Evolutionary conservation across 2,797 vertebrate genomes (phyloP).

Genomic region (Silurus aristotelis): DNA sequence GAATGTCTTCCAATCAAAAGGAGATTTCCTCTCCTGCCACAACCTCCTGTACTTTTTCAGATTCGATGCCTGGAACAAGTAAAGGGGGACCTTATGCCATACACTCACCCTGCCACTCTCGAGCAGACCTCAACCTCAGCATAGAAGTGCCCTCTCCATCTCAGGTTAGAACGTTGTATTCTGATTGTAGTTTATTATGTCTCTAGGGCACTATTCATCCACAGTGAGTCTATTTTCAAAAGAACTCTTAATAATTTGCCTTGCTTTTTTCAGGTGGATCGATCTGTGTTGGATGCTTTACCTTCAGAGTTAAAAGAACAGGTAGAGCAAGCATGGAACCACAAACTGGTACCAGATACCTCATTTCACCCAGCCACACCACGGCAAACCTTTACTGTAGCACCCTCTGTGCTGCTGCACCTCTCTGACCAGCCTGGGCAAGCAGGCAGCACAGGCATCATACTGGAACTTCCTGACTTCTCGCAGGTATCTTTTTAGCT

Average conservation of each 20-base stretch:
- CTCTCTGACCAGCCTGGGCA: conserved; percentile 85
- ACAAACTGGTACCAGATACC: conserved; percentile 67
- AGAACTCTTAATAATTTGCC: neutral
- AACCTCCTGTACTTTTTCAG: conserved; percentile 44
- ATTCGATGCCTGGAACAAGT: conserved; percentile 76
- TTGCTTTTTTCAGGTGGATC: conserved; percentile 80
- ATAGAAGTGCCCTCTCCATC: conserved; percentile 95
- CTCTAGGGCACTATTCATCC: neutral
- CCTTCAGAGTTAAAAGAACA: conserved; percentile 89
- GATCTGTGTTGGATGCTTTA: conserved; percentile 89
- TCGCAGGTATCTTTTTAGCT: conserved; percentile 81
- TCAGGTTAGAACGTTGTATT: conserved; percentile 76
- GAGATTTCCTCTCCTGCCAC: conserved; percentile 42
- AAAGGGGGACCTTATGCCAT: conserved; percentile 70
- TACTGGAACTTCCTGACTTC: conserved; percentile 90
- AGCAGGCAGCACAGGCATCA: conserved; percentile 76
- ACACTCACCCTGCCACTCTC: conserved; percentile 74
- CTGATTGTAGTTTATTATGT: neutral
- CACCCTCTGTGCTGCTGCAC: conserved; percentile 85
- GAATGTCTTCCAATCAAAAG: conserved; percentile 47
- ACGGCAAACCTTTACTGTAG: conserved; percentile 61
- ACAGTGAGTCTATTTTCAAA: neutral
- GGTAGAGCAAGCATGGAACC: conserved; percentile 82
- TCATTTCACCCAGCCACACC: conserved; percentile 64
- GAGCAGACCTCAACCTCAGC: conserved; percentile 82